Evolutionary conservation across 1,140 invertebrate species (phyloP), one percentile per base, ranked within the genome.

Genomic region (Drosophila watanabei): DNA sequence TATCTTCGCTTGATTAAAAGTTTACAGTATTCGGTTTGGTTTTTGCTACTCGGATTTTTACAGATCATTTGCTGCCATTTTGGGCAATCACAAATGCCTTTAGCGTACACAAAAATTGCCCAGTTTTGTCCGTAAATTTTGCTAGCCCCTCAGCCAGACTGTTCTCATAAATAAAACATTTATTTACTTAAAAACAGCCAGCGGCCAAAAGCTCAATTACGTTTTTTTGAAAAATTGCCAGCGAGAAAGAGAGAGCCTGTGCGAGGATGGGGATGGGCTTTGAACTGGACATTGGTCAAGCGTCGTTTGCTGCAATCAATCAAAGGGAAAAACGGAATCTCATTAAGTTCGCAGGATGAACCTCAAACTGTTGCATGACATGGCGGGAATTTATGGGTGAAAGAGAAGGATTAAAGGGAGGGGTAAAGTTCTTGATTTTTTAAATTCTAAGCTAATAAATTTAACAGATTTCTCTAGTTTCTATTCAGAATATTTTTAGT

Each of bases 111-210:
- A 45, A 49, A 35, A 49, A 51, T 33, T 35, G 9, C 20, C 61
- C 60, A 10, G 13, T 16, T 35, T 24, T 9, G 5, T 13, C 51
- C 39, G 11, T 41, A 46, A 30, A 46, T 58, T 37, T 41, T 28
- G 16, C 33, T 43, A 46, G 9, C 39, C 43, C 59, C 8, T 32
- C 41, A 49, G 14, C 46, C 81, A 68, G 52, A 65, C 62, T 65
- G 6, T 37, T 45, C 66, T 66, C 83, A 86, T 86, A 86, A 86
- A 86, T 87, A 86, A 86, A 87, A 86, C 75, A 86, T 72, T 86
- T 82, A 86, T 86, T 86, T 87, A 87, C 83, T 87, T 82, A 73
- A 79, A 82, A 86, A 87, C 79, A 66, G 80, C 83, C 79, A 64
- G 35, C 57, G 75, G 83, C 43, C 45, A 79, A 82, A 86, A 87